Conservation (phyloP, 2,113 vertebrate species). For the Chaetodon trifascialis region DNA sequence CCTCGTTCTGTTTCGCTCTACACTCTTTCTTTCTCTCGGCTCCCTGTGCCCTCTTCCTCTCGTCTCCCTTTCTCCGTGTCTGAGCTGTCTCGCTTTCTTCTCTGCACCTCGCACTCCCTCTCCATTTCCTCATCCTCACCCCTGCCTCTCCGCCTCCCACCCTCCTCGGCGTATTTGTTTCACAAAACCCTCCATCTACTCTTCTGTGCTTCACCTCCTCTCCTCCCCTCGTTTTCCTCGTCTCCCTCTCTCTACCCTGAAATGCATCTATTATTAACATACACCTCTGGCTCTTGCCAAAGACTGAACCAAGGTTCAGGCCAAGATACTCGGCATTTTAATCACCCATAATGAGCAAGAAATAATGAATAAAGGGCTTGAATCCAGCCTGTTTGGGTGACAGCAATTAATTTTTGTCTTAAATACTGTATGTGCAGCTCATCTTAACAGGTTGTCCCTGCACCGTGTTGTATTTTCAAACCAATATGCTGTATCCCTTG, state of each 20-base stretch:
- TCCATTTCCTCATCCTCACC: conserved; percentile 49
- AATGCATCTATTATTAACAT: conserved; percentile 82
- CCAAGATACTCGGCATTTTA: conserved; percentile 77
- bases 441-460: conserved; percentile 36
- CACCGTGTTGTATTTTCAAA: conserved; percentile 13
- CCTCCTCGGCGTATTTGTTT: conserved; percentile 66
- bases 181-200: conserved; percentile 68
- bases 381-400: conserved; percentile 52
- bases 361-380: conserved; percentile 58
- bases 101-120: conserved; percentile 41
- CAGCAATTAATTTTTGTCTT: conserved; percentile 60
- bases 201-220: conserved; percentile 26
- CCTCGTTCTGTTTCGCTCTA: conserved; percentile 46
- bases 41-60: conserved; percentile 29
- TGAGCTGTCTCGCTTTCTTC: conserved; percentile 50
- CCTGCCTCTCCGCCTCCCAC: conserved; percentile 49
- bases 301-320: conserved; percentile 62
- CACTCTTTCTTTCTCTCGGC: conserved; percentile 40
- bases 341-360: conserved; percentile 73
- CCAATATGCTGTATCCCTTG: conserved; percentile 1
- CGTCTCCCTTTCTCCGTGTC: conserved; percentile 19
- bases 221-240: background rate
- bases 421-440: conserved; percentile 30
- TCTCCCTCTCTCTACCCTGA: conserved; percentile 37
- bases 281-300: conserved; percentile 73